A percentile compares a stretch with the other conserved stretches of the same genome.
Conservation (phyloP, 2,888 invertebrate species). For the Nomada fabriciana region DNA sequence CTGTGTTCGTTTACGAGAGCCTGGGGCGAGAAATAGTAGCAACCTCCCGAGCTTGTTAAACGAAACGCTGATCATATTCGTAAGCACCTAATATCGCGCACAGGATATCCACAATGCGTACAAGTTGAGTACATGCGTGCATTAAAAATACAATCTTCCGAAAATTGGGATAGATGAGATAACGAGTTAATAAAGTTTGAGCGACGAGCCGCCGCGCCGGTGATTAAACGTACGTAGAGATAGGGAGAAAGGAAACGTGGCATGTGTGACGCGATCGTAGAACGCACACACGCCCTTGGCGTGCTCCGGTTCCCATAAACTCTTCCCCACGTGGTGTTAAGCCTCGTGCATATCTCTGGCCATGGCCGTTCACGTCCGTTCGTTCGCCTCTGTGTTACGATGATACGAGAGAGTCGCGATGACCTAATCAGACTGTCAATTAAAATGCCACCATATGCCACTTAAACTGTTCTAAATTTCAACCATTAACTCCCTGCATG, state of each 20-base stretch:
- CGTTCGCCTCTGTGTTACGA: conserved; percentile 71
- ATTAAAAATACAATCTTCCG: conserved; percentile 45
- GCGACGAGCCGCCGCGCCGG: neutral
- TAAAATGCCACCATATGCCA: conserved; percentile 81
- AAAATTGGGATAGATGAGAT: conserved; percentile 42
- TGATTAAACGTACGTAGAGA: neutral
- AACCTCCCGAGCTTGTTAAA: neutral
- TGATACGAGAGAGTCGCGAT: conserved; percentile 71
- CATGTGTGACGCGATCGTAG: neutral
- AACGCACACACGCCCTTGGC: conserved; percentile 61
- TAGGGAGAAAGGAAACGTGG: neutral
- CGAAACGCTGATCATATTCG: neutral
- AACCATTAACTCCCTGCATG: conserved; percentile 57
- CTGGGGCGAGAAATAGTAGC: conserved; percentile 11
- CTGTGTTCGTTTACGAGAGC: no score
- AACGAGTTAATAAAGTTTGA: conserved; percentile 10
- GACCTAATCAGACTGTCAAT: conserved; percentile 81
- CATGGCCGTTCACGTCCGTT: conserved; percentile 41
- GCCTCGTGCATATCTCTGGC: conserved; percentile 55
- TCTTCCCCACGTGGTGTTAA: conserved; percentile 76
- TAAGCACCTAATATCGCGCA: conserved; percentile 4
- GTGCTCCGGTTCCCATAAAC: conserved; percentile 77
- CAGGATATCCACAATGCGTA: neutral
- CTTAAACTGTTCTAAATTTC: conserved; percentile 75
- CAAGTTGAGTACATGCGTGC: conserved; percentile 28